phyloP scores from a whole-genome alignment of 2,113 vertebrate species.

The Hymenochirus boettgeri region DNA sequence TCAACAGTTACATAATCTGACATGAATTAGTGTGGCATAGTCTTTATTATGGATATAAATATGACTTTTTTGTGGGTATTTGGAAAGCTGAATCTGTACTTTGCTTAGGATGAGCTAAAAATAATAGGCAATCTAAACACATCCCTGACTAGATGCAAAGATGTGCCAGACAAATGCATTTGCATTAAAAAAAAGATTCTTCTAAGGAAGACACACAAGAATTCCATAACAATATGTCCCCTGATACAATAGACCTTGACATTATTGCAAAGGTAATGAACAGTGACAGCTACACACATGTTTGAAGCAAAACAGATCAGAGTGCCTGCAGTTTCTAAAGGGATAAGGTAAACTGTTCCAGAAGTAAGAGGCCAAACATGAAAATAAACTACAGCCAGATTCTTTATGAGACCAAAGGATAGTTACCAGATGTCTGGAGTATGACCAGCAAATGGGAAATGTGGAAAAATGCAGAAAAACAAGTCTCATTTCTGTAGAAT shows the following conservation, averaged over 20 bases:
- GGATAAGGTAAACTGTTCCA: slow-evolving; percentile 39
- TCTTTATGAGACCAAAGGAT: slow-evolving; percentile 30
- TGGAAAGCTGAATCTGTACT: too few relatives aligned
- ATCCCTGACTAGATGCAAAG: too few relatives aligned
- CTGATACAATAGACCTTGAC: slow-evolving; percentile 12
- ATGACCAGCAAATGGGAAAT: slow-evolving; percentile 21
- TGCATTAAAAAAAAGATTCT: too few relatives aligned
- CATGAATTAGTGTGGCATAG: too few relatives aligned
- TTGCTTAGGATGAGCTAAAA: too few relatives aligned
- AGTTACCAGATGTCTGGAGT: slow-evolving; percentile 37
- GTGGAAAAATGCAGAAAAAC: neutral
- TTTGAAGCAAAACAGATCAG: slow-evolving; percentile 34
- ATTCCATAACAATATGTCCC: too few relatives aligned
- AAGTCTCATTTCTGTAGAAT: neutral
- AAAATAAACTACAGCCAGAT: slow-evolving; percentile 31
- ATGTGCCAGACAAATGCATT: too few relatives aligned
- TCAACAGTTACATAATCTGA: too few relatives aligned
- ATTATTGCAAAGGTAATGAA: slow-evolving; percentile 28
- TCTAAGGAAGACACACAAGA: too few relatives aligned
- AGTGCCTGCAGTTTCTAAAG: slow-evolving; percentile 27
- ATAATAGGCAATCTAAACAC: too few relatives aligned
- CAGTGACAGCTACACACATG: slow-evolving; percentile 37
- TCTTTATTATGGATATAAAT: too few relatives aligned
- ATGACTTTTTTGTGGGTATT: too few relatives aligned
- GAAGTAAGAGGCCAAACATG: slow-evolving; percentile 21